Evolutionary conservation across 2,797 vertebrate species (phyloP).

Genomic region (Helarctos malayanus): DNA sequence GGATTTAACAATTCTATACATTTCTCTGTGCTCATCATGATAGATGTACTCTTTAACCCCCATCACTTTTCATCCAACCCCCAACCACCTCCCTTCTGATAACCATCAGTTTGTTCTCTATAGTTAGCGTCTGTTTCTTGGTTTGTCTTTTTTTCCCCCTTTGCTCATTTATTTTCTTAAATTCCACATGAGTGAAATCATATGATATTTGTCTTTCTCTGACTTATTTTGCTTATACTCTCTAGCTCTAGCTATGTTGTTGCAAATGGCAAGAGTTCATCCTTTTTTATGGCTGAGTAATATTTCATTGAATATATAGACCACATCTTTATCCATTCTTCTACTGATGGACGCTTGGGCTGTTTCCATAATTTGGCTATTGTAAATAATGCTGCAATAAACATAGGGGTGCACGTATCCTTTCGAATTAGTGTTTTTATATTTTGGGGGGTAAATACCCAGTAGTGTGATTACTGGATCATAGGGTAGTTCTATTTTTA

Average conservation of each 20-base stretch:
- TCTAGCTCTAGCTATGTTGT: background rate
- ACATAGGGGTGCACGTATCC: background rate
- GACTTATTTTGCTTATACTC: background rate
- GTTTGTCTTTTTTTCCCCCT: background rate
- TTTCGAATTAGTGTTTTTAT: background rate
- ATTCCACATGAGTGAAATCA: background rate
- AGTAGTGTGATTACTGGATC: background rate
- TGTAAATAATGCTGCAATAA: background rate
- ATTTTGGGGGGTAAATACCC: background rate
- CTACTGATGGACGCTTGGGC: background rate
- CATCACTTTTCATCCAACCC: too few species aligned
- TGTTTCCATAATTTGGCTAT: background rate
- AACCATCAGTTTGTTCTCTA: background rate
- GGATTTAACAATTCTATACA: background rate
- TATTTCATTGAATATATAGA: background rate
- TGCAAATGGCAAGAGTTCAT: background rate
- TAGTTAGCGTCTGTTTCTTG: background rate
- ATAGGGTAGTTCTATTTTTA: background rate
- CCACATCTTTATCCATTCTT: background rate
- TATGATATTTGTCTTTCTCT: background rate
- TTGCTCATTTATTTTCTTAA: background rate
- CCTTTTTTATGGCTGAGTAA: background rate
- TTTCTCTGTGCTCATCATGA: background rate
- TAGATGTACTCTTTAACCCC: background rate
- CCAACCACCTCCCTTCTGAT: background rate